These are phyloP conservation scores for Xylota segnis DNA, from an alignment of 2,888 invertebrate species.

Conservation along the genomic window DNA sequence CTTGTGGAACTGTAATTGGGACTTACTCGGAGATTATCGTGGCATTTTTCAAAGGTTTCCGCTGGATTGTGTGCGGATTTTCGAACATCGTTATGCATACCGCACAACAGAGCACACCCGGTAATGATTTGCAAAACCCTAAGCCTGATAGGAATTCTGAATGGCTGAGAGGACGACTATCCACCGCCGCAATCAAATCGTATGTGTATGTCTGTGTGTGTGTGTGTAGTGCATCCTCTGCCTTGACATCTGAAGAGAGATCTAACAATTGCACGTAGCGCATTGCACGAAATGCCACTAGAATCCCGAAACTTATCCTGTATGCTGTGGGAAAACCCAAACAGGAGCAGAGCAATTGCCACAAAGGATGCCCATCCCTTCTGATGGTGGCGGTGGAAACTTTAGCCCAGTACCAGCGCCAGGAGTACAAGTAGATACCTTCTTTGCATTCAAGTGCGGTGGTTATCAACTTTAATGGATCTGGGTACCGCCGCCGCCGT, in stretches of 20 bases:
- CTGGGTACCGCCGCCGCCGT: slow-evolving; percentile 32
- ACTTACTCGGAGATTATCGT: slow-evolving; percentile 5
- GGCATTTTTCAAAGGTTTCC: slow-evolving; percentile 18
- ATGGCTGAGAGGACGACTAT: slow-evolving; percentile 13
- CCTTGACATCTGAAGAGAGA: not conserved
- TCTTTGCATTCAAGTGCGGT: slow-evolving; percentile 56
- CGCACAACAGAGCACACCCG: slow-evolving; percentile 2
- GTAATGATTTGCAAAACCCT: slow-evolving; percentile 51
- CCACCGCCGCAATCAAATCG: slow-evolving; percentile 30
- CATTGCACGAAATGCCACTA: slow-evolving; percentile 60
- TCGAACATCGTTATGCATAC: slow-evolving; percentile 34
- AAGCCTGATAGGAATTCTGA: slow-evolving; percentile 25
- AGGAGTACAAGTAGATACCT: slow-evolving; percentile 4
- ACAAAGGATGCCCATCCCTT: slow-evolving; percentile 42
- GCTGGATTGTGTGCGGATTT: not conserved
- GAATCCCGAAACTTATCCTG: slow-evolving; percentile 43
- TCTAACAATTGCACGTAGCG: slow-evolving; percentile 57
- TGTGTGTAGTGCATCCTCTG: not conserved
- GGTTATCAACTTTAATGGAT: slow-evolving; percentile 58
- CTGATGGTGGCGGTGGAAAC: slow-evolving; percentile 7
- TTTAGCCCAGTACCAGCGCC: slow-evolving; percentile 15
- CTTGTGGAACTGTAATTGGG: slow-evolving; percentile 34
- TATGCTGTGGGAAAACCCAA: slow-evolving; percentile 33
- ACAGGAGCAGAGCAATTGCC: slow-evolving; percentile 42
- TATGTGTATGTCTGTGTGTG: not conserved